Evolutionary conservation across 1,140 invertebrate genomes (phyloP).

Genomic region (Anastatus disparis): DNA sequence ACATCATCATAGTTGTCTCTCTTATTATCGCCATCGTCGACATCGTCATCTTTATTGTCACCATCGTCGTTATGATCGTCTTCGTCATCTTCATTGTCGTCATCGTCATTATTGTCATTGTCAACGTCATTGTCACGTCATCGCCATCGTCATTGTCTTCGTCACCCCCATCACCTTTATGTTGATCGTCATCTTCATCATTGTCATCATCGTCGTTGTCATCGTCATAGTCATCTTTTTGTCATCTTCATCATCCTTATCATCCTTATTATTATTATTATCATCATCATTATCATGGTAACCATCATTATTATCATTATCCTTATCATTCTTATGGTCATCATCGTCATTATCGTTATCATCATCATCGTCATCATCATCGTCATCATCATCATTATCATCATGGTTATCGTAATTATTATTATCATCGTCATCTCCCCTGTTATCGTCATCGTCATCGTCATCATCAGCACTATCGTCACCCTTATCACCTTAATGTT

Average conservation of each 20-base stretch:
- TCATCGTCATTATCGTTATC: background rate
- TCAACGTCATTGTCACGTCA: background rate
- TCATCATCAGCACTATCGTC: too few species aligned
- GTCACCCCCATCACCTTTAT: too few species aligned
- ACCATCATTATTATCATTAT: background rate
- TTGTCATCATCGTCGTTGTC: background rate
- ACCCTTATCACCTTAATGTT: too few species aligned
- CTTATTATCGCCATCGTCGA: background rate
- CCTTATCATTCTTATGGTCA: too few species aligned
- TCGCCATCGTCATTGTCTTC: background rate
- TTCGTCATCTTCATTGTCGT: background rate
- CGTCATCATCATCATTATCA: background rate
- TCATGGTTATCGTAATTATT: background rate
- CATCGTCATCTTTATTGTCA: background rate
- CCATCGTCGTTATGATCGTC: background rate
- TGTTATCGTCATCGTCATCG: background rate
- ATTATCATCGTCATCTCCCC: background rate
- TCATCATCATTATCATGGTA: background rate
- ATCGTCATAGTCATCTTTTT: too few species aligned
- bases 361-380: background rate
- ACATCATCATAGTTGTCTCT: background rate
- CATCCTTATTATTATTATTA: background rate
- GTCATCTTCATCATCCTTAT: too few species aligned
- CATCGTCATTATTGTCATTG: background rate
- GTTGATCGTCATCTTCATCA: background rate